Base-by-base conservation (phyloP, 2,113 vertebrate species). In the Montifringilla adamsi region DNA sequence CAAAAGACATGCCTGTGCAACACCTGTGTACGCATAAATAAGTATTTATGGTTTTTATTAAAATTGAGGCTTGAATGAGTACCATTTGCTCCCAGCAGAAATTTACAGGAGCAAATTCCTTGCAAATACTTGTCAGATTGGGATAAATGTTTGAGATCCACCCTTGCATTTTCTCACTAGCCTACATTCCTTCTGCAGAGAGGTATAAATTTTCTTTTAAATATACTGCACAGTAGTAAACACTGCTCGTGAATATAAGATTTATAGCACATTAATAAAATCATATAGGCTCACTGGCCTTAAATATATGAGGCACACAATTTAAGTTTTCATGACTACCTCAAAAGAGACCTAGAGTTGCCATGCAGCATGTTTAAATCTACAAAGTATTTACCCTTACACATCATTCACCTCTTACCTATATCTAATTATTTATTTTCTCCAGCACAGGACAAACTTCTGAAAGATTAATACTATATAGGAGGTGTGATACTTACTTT, bases 251-350 rank as follows among this genome's bases (percentile, higher is more conserved):
- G 95, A 94, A 95, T 90, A n/a, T 87, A 93, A 91, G 96, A 97
- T 97, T 97, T 97, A 97, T n/a, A 94, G 84, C 76, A 95, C 59
- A 80, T 95, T 97, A 97, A 97, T 96, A 96, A 97, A 97, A 97
- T 94, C 94, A 97, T 97, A 95, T 74, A 96, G 79, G 84, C 84
- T 92, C 90, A 80, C 95, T 87, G 93, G 94, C 76, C 86, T 95
- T 95, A 97, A 97, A 97, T 96, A 96, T 97, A 97, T 14, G 94
- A 96, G 95, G 91, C 90, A 87, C 84, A 96, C 92, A 86, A 94
- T 95, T 96, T 96, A 93, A 93, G 96, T 95, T 97, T 90, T 97
- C 93, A 91, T 90, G 87, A 95, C 95, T 90, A 89, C 64, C 87
- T 96, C 94, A 82, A 96, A 96, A 95, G 94, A 97, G 95, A 97